phyloP scores from a whole-genome alignment of 2,888 invertebrate genomes.

The Gastracanthus pulcherrimus region DNA sequence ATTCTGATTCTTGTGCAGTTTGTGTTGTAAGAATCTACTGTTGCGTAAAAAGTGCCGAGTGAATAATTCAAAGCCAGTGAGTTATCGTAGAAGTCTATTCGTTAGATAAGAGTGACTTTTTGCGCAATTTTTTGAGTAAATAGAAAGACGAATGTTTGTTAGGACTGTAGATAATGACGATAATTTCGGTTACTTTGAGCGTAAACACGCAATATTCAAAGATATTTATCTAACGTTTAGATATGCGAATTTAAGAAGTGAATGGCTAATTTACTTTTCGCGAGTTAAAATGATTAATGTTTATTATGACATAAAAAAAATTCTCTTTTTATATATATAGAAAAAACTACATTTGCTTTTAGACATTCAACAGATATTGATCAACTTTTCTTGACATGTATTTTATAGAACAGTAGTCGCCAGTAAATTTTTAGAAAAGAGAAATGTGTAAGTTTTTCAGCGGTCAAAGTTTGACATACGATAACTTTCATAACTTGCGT shows the following conservation, averaged over 20 bases:
- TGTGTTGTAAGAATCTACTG: no score
- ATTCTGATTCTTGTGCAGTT: no score
- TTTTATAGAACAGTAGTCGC: not conserved
- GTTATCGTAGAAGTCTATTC: not conserved
- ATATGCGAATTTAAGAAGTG: not conserved
- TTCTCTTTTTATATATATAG: no score
- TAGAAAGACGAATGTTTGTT: not conserved
- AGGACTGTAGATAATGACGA: not conserved
- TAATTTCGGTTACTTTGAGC: not conserved
- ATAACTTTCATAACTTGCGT: not conserved
- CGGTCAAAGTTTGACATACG: conserved; percentile 10
- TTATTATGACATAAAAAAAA: not conserved
- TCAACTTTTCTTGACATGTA: not conserved
- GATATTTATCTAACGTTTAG: not conserved
- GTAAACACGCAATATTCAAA: not conserved
- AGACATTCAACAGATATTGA: not conserved
- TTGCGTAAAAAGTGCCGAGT: no score
- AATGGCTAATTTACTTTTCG: not conserved
- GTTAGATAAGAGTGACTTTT: not conserved
- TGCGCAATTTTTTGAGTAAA: not conserved
- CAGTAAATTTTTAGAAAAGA: not conserved
- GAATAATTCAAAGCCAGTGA: not conserved
- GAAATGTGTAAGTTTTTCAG: conserved; percentile 14
- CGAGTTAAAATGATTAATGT: not conserved
- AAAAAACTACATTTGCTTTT: not conserved